These are phyloP conservation scores for Idaea dimidiata DNA, from an alignment of 2,888 invertebrate species.

Conservation along the genomic window DNA sequence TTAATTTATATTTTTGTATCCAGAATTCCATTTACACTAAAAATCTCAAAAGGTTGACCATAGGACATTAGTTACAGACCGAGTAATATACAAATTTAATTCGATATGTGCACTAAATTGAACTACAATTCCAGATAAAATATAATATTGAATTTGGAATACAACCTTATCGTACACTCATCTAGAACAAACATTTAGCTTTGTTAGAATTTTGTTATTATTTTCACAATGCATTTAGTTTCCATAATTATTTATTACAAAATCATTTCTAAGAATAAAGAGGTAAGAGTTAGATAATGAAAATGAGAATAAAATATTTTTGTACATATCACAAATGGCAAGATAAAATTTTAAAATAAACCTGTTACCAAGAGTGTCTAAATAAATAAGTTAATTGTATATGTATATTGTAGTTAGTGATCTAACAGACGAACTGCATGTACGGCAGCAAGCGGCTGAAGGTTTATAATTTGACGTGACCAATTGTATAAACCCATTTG, in stretches of 20 bases:
- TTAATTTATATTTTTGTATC: no score
- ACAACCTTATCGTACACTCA: background rate
- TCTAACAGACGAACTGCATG: background rate
- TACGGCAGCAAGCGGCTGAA: background rate
- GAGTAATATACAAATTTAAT: no score
- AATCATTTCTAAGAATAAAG: conserved; percentile 18
- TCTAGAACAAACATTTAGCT: background rate
- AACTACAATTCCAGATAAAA: no score
- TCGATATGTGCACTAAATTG: no score
- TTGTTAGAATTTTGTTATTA: conserved; percentile 29
- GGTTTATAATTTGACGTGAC: background rate
- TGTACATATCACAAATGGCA: conserved; percentile 79
- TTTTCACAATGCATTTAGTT: conserved; percentile 19
- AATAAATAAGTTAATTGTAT: conserved; percentile 45
- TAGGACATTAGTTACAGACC: no score
- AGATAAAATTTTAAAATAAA: conserved; percentile 49
- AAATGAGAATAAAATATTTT: conserved; percentile 70
- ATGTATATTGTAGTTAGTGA: conserved; percentile 55
- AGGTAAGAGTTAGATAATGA: conserved; percentile 51
- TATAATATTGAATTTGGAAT: background rate
- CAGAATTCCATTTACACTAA: no score
- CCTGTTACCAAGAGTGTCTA: conserved; percentile 77
- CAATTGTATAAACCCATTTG: no score
- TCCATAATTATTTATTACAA: conserved; percentile 29
- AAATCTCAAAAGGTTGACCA: no score